Conservation (phyloP, 2,888 invertebrate species). For the Pseudococcus jackbeardsleyi region DNA sequence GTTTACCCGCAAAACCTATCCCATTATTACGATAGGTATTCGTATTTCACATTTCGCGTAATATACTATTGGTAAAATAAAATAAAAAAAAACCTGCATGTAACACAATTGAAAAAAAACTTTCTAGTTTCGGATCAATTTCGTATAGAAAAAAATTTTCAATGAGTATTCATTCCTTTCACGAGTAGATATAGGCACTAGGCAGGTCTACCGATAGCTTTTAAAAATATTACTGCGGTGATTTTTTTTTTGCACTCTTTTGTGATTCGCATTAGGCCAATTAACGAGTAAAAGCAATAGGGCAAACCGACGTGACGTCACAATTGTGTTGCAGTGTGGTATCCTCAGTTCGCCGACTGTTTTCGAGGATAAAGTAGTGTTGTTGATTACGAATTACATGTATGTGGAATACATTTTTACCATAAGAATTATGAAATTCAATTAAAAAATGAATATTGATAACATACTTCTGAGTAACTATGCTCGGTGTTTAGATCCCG, state of each 20-base stretch:
- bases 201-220: not conserved
- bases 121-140: conserved; percentile 3
- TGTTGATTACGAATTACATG: too few relatives aligned
- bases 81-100: not conserved
- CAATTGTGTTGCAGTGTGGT: too few relatives aligned
- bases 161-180: conserved; percentile 26
- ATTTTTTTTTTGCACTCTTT: not conserved
- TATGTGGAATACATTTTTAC: too few relatives aligned
- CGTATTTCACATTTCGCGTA: conserved; percentile 29
- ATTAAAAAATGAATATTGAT: too few relatives aligned
- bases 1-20: conserved; percentile 49
- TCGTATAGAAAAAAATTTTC: conserved; percentile 1
- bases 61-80: not conserved
- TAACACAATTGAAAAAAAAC: conserved; percentile 32
- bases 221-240: conserved; percentile 33
- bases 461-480: too few relatives aligned
- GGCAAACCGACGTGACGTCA: too few relatives aligned
- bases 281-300: conserved; percentile 21
- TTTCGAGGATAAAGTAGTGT: too few relatives aligned
- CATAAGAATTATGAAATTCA: too few relatives aligned
- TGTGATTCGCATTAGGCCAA: not conserved
- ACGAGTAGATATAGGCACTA: not conserved
- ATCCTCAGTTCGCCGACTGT: too few relatives aligned
- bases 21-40: conserved; percentile 45
- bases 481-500: too few relatives aligned